Conservation (phyloP, 2,113 vertebrate species). For the Psettodes erumei region DNA sequence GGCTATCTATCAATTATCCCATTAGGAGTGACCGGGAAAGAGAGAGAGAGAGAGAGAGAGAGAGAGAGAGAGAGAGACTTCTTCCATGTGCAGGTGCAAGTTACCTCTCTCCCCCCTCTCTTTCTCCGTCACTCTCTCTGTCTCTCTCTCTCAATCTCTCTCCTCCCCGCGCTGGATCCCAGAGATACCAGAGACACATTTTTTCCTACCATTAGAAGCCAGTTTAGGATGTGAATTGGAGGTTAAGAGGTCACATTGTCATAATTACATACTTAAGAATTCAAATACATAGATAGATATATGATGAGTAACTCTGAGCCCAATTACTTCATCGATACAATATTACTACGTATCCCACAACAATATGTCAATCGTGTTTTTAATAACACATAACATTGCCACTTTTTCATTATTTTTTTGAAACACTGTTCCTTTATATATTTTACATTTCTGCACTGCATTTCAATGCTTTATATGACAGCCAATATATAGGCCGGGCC, state of each 20-base stretch:
- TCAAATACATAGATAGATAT: conserved; percentile 6
- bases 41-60: conserved; percentile 20
- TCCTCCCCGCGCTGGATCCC: conserved; percentile 11
- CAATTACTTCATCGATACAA: too few relatives aligned
- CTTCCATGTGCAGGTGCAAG: conserved; percentile 66
- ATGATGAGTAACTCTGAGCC: conserved; percentile 8
- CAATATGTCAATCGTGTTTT: too few relatives aligned
- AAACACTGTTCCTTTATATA: not conserved
- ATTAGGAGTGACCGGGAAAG: conserved; percentile 59
- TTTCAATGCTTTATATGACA: too few relatives aligned
- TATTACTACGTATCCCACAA: too few relatives aligned
- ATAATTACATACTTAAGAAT: too few relatives aligned
- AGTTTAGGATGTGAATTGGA: conserved; percentile 2
- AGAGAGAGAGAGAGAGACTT: conserved; percentile 35
- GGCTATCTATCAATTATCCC: conserved; percentile 69
- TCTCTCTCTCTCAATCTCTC: not conserved
- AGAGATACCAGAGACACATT: conserved; percentile 10
- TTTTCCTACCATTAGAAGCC: conserved; percentile 11
- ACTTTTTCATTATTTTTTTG: not conserved
- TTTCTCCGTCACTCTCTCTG: conserved; percentile 5
- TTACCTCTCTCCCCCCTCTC: conserved; percentile 40
- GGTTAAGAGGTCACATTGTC: conserved; percentile 16
- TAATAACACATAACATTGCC: too few relatives aligned
- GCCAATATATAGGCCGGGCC: too few relatives aligned
- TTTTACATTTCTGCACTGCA: not conserved